Evolutionary conservation across 2,113 vertebrate species (phyloP).

Genomic region (Rhinoptilus africanus): DNA sequence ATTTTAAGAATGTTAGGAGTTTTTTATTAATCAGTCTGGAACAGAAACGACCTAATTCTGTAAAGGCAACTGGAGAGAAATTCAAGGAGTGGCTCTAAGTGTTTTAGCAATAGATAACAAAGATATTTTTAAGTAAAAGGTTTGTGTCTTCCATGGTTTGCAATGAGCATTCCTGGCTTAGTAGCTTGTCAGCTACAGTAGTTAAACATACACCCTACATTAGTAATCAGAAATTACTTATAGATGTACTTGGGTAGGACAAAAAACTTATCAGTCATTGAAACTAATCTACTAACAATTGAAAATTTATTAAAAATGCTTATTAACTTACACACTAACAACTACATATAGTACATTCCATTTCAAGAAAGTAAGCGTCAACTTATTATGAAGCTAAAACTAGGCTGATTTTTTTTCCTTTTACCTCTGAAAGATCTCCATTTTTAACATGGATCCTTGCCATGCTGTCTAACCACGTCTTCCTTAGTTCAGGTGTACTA

Average conservation of each 20-base stretch:
- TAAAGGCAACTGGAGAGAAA: not conserved
- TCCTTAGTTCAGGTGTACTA: slow-evolving; percentile 94
- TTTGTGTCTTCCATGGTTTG: not conserved
- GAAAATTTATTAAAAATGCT: not conserved
- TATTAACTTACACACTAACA: not conserved
- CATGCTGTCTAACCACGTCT: slow-evolving; percentile 99
- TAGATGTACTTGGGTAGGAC: not conserved
- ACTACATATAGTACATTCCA: not conserved
- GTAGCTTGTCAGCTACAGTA: not conserved
- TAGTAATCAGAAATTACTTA: not conserved
- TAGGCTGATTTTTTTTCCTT: not conserved
- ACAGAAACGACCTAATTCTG: not conserved
- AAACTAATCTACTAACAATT: not conserved
- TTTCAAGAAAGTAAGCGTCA: not conserved
- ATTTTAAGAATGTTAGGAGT: not conserved
- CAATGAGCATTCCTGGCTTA: not conserved
- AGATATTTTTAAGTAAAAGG: not conserved
- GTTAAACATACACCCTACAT: not conserved
- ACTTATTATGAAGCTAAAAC: not conserved
- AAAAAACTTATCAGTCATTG: not conserved
- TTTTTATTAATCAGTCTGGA: not conserved
- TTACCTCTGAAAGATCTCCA: slow-evolving; percentile 94
- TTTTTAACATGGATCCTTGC: slow-evolving; percentile 97
- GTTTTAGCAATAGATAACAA: not conserved
- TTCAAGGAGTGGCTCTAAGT: not conserved